Conservation (phyloP, 2,888 invertebrate genomes). For the Andrena minutula region DNA sequence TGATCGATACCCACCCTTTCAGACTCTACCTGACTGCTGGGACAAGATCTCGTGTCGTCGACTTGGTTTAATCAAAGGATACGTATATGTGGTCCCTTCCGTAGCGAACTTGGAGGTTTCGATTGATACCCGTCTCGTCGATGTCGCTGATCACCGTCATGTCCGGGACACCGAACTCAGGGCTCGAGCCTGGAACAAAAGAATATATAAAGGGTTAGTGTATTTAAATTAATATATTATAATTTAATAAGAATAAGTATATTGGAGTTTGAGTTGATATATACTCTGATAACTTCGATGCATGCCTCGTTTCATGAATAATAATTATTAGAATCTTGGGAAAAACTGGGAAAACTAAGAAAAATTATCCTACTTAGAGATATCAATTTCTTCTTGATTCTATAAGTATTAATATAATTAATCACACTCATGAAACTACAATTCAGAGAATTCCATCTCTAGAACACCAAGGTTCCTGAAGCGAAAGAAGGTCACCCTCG, state of each 20-base stretch:
- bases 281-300: too few relatives aligned
- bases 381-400: too few relatives aligned
- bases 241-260: too few relatives aligned
- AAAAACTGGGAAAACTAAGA: neutral
- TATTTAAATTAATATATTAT: neutral
- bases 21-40: neutral
- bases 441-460: neutral
- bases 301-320: neutral
- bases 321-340: neutral
- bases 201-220: constrained; percentile 1
- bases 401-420: too few relatives aligned
- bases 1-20: neutral
- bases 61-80: constrained; percentile 88
- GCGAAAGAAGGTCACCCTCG: neutral
- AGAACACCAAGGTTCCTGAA: neutral
- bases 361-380: neutral
- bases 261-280: too few relatives aligned
- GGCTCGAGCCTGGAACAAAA: constrained; percentile 85
- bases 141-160: constrained; percentile 96
- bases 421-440: too few relatives aligned
- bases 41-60: neutral
- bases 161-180: constrained; percentile 93
- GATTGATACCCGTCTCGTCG: constrained; percentile 95
- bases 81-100: constrained; percentile 94
- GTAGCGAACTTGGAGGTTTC: constrained; percentile 93